Evolutionary conservation across 2,888 invertebrate species (phyloP), one percentile per base, ranked within the genome.

Genomic region (Cosmia trapezina): DNA sequence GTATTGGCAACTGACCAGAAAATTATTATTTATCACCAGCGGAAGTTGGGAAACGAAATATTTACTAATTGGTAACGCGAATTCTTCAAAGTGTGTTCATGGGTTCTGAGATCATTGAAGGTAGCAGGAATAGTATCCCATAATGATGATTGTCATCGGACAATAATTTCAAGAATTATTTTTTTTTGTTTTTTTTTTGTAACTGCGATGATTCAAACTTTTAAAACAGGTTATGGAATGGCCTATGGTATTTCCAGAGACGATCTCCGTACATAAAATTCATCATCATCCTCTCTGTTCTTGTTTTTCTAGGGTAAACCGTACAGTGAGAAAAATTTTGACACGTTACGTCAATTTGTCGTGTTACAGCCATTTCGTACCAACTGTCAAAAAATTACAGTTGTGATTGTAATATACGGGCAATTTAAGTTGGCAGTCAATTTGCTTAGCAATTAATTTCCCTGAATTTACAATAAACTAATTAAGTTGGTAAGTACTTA

Each of bases 1-100:
- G 83, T 81, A 87, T 90, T 93, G 93, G 93, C 89, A 76, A 79
- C 60, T 79, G 83, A 91, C 91, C 93, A 93, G 91, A 77, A 87
- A 71, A 74, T 79, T 53, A 78, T 86, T 72, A 82, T 87, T 84
- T 86, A 86, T 85, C 84, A 87, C 85, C 81, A 73, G 83, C 87
- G 91, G 88, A 91, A 87, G 84, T 87, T 77, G 88, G 82, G 72
- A 86, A 87, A 87, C 83, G 77, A 88, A 90, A 90, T 90, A 90
- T 91, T 90, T 87, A 81, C 82, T 87, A 88, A 89, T 86, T 85
- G 85, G 83, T 77, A 57, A 82, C 72, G 68, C 70, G 73, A 82
- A 88, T 88, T 87, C 87, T 84, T 86, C 70, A 72, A 76, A 70
- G 76, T 78, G 68, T 82, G 78, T 72, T 86, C 85, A 83, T 82